Base-by-base conservation (phyloP, 2,113 vertebrate species). In the Monarcha castaneiventris region DNA sequence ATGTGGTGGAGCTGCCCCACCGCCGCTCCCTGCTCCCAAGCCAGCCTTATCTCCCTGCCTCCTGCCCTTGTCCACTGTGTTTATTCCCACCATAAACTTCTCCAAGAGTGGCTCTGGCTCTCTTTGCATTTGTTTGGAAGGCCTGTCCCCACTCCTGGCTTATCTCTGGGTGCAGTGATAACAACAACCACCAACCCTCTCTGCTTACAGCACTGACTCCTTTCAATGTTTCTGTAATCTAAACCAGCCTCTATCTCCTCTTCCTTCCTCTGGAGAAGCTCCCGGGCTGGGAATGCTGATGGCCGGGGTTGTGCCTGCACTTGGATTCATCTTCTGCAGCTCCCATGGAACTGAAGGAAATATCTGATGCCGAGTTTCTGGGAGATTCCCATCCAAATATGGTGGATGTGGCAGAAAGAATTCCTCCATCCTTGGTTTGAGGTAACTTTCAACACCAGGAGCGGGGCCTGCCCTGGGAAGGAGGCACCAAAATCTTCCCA, bases 21-120 rank as follows among this genome's bases (percentile, higher is more conserved):
- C 0, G 0, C 64, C 0, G 0, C 32, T 41, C 64, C 43, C 27
- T 27, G 39, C 64, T 26, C 84, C 4, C 92, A 9, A 0, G 19
- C 56, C 59, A 39, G 25, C 69, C 52, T 74, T 89, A 75, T 87
- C 81, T 59, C 74, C 11, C 1, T 29, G 13, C 62, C 87, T 61
- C 51, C 93, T 59, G 7, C 84, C 81, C 55, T 48, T 85, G 82
- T 37, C 74, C 80, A 11, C 51, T 21, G 39, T 84, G 87, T 94
- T 94, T 92, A 89, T 89, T 82, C 71, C 3, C 78, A 13, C 92
- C 37, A 2, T 61, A 81, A 93, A 91, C 92, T 62, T 44, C 92
- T 79, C 49, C 3, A 4, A 19, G 58, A 41, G 3, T 2, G 78
- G 13, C 25, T 63, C 87, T 82, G 87, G 41, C 66, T 86, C 83